phyloP scores from a whole-genome alignment of 2,797 vertebrate genomes.

The Carapus acus region DNA sequence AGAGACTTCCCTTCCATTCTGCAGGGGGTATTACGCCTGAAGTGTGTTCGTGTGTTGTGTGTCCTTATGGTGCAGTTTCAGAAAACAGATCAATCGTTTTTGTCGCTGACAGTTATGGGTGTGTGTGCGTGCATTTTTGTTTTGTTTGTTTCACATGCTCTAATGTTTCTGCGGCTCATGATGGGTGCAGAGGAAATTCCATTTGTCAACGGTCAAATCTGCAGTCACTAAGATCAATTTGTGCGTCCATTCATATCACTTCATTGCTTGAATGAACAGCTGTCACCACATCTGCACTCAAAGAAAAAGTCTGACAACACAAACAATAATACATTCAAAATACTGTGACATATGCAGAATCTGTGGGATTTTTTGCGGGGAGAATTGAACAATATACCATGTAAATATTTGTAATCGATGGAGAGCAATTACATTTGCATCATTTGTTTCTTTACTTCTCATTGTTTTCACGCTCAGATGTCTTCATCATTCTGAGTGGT shows the following conservation, averaged over 20 bases:
- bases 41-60: conserved; percentile 66
- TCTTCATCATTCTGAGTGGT: too few species aligned
- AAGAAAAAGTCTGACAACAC: not conserved
- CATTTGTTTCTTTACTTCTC: too few species aligned
- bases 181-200: too few species aligned
- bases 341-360: too few species aligned
- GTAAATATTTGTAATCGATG: too few species aligned
- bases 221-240: not conserved
- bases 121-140: conserved; percentile 19
- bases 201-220: not conserved
- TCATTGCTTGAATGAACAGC: not conserved
- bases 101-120: conserved; percentile 42
- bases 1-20: conserved; percentile 74
- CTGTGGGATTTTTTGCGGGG: too few species aligned
- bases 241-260: not conserved
- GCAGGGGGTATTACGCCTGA: conserved; percentile 67
- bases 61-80: conserved; percentile 59
- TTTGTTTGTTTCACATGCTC: too few species aligned
- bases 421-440: too few species aligned
- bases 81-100: conserved; percentile 52
- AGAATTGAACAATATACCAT: too few species aligned
- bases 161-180: too few species aligned
- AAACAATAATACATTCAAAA: not conserved
- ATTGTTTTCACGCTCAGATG: too few species aligned
- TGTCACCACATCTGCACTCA: not conserved